Evolutionary conservation across 2,113 vertebrate species (phyloP), one percentile per base, ranked within the genome.

Genomic region (Antennarius striatus): DNA sequence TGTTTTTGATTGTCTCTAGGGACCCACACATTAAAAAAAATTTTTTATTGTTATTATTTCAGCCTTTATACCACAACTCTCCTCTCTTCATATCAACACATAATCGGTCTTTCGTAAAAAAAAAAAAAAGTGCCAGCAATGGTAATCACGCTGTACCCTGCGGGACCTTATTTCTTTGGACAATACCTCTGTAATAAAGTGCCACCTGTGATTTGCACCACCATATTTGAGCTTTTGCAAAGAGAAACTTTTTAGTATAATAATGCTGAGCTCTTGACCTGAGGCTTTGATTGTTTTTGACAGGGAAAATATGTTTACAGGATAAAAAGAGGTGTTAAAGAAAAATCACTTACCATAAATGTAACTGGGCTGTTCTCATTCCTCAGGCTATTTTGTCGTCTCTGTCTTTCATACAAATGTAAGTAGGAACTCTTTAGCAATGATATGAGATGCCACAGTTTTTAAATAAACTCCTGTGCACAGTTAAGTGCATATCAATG

Each of bases 171-270:
- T 63, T 73, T 51, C 43, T 64, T 63, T 68, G 51, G 65, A 73
- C 53, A 73, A 72, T 80, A 75, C 56, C 48, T 77, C 47, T 10
- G 56, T 73, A 65, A 63, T 71, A 64, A 77, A 61, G 73, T 76
- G 71, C 70, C 77, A 77, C 45, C 36, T 74, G 39, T 77, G 66
- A 85, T 85, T 83, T 84, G 69, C 75, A 65, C 42, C 43, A 63
- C 40, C 55, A 52, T 60, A 51, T 79, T 81, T 8, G 15, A 73
- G 50, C 46, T 56, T 73, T 68, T 70, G 66, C 58, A 57, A 64
- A 65, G 49, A 46, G 30, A 47, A 75, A 66, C 17, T 10, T 67
- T 78, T 78, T 30, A 72, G 22, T 49, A 28, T 42, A 36, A 57
- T 61, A 22, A 42, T 73, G 36, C 40, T 55, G 47, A 16, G 11